Evolutionary conservation across 2,888 invertebrate species (phyloP).

Genomic region (Selenia dentaria): DNA sequence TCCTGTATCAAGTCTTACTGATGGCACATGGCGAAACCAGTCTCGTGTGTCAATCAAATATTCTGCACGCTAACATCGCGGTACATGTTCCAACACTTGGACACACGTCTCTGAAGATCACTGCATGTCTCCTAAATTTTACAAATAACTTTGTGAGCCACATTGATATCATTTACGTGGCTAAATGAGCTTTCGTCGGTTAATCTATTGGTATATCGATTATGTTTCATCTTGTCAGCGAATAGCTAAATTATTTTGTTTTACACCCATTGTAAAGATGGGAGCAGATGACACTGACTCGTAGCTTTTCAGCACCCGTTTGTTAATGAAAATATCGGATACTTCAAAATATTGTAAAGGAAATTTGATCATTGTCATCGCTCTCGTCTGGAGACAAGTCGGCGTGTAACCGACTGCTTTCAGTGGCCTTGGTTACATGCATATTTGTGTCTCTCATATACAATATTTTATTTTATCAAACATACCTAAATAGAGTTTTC

Average conservation of each 20-base stretch:
- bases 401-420: constrained; percentile 74
- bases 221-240: constrained; percentile 51
- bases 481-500: constrained; percentile 40
- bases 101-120: constrained; percentile 15
- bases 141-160: constrained; percentile 57
- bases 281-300: constrained; percentile 63
- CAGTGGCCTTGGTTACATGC: constrained; percentile 78
- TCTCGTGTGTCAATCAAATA: constrained; percentile 14
- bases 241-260: constrained; percentile 44
- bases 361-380: constrained; percentile 38
- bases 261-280: constrained; percentile 48
- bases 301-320: constrained; percentile 67
- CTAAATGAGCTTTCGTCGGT: constrained; percentile 63
- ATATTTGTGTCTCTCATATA: constrained; percentile 57
- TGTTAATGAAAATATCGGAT: too few species aligned
- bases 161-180: constrained; percentile 49
- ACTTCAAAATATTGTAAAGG: constrained; percentile 30
- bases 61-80: constrained; percentile 8
- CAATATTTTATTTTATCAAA: constrained; percentile 57
- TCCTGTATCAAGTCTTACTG: constrained; percentile 34
- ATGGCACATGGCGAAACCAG: constrained; percentile 23
- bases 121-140: constrained; percentile 43
- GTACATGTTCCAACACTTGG: constrained; percentile 2
- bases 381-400: constrained; percentile 67
- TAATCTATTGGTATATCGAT: constrained; percentile 52